phyloP scores from a whole-genome alignment of 2,113 vertebrate species.

The Callipepla californica region DNA sequence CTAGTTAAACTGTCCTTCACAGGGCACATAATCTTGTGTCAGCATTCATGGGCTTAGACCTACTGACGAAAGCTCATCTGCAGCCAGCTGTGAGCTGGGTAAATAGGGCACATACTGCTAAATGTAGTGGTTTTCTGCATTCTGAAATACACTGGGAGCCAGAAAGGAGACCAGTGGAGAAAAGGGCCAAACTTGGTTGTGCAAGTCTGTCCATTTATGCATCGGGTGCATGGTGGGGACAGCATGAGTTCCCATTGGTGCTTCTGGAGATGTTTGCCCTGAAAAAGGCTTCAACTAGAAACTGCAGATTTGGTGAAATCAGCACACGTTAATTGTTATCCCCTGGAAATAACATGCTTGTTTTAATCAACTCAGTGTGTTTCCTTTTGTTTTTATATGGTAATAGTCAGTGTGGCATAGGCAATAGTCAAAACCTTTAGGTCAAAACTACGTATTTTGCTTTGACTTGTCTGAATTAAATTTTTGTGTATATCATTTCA shows the following conservation, averaged over 20 bases:
- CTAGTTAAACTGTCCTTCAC: slow-evolving; percentile 35
- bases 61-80: slow-evolving; percentile 23
- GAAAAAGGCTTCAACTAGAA: not conserved
- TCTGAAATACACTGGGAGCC: not conserved
- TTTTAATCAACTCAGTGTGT: not conserved
- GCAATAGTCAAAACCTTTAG: not conserved
- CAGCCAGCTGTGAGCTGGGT: slow-evolving; percentile 23
- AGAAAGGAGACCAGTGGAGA: not conserved
- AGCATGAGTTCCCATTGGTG: fast-evolving
- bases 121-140: not conserved
- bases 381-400: slow-evolving; percentile 22
- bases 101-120: slow-evolving; percentile 25
- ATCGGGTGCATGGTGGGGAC: not conserved
- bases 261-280: not conserved
- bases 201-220: fast-evolving
- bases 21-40: slow-evolving; percentile 10
- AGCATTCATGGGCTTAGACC: slow-evolving; percentile 26
- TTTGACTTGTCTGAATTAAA: not conserved
- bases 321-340: not conserved
- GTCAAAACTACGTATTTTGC: slow-evolving; percentile 40
- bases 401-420: slow-evolving; percentile 13
- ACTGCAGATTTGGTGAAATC: slow-evolving; percentile 8
- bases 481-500: not conserved
- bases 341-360: not conserved
- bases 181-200: not conserved